Evolutionary conservation across 1,140 invertebrate genomes (phyloP), one percentile per base, ranked within the genome.

Genomic region (Drosophila bifasciata): DNA sequence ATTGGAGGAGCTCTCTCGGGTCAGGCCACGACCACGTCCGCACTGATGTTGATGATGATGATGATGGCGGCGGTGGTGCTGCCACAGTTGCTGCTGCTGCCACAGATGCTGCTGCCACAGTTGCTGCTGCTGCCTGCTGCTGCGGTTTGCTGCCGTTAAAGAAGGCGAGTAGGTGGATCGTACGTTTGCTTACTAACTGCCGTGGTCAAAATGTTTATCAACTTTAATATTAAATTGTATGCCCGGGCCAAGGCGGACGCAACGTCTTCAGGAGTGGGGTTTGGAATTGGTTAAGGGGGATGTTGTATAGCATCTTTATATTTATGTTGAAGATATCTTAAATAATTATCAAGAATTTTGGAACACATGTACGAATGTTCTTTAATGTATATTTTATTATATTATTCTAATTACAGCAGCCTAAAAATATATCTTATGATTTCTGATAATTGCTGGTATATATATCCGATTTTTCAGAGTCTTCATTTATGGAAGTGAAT

Each of bases 151-250:
- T 85, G 86, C 86, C 68, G 77, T 71, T 86, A 78, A 83, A 76
- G 80, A 78, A 90, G 88, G 81, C 88, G 86, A 90, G 86, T 90
- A 90, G 86, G 86, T 88, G 86, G 86, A 90, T 79, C 86, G 81
- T 88, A 86, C 86, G 88, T 90, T 90, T 90, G 86, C 81, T 90
- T 90, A 90, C 86, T 90, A 90, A 90, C 86, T 90, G 86, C 86
- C 80, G 88, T 90, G 88, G 55, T 88, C 81, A 90, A 90, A 90
- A 83, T 90, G 81, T 90, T 90, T 90, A 90, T 90, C 86, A 88
- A 90, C 88, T 90, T 86, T 86, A 90, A 90, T 90, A 90, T 90
- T 90, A 90, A 90, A 90, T 90, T 90, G 86, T 90, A 89, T 89
- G 74, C 84, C 78, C 79, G 57, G 59, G 51, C 71, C 61, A 72